phyloP scores from a whole-genome alignment of 2,797 vertebrate genomes.

The Pitangus sulphuratus region DNA sequence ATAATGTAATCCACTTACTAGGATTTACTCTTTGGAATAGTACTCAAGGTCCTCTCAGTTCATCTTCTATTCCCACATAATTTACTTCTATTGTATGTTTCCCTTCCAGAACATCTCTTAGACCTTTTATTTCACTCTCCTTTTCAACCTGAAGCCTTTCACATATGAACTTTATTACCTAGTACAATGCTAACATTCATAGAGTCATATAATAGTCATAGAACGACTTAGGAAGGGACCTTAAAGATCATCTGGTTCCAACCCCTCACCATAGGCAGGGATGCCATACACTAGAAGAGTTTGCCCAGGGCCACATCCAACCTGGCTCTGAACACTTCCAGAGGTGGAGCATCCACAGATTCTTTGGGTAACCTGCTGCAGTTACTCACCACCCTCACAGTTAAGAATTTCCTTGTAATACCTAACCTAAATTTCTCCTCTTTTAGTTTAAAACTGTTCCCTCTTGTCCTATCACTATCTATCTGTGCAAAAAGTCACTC shows the following conservation, averaged over 20 bases:
- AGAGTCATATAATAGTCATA: neutral
- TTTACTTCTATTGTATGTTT: neutral
- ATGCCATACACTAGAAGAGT: neutral
- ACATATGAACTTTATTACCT: neutral
- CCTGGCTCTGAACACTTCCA: neutral
- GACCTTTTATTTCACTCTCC: neutral
- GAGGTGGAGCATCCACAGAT: neutral
- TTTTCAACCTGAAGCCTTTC: neutral
- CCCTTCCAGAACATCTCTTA: neutral
- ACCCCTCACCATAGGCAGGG: neutral
- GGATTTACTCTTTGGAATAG: neutral
- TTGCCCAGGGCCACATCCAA: neutral
- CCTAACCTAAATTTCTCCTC: neutral
- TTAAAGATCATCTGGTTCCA: neutral
- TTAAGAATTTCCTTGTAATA: neutral
- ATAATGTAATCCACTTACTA: neutral
- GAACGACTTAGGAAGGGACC: neutral
- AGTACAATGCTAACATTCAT: neutral
- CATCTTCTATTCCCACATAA: neutral
- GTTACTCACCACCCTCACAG: neutral
- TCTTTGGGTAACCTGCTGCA: neutral
- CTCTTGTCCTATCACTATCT: neutral
- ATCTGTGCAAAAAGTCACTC: neutral
- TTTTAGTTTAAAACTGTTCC: neutral
- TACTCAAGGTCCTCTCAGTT: neutral